These are phyloP conservation scores for Muraenolepis orangiensis DNA, from an alignment of 2,797 vertebrate species.

Conservation along the genomic window DNA sequence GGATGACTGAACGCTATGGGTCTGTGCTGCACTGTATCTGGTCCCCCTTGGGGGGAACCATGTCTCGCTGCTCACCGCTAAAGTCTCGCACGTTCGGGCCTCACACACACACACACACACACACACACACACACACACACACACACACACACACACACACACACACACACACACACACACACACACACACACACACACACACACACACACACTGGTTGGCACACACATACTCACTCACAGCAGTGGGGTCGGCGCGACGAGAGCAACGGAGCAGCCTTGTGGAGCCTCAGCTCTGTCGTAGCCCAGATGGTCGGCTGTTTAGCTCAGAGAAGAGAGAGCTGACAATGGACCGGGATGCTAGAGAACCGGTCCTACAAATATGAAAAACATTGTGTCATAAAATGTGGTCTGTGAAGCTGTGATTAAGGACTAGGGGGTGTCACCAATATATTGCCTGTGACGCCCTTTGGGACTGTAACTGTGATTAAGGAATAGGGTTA, in stretches of 20 bases:
- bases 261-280: not conserved
- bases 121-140: too few species aligned
- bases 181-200: too few species aligned
- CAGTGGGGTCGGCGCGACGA: too few species aligned
- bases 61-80: conserved; percentile 13
- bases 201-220: too few species aligned
- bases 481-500: not conserved
- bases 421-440: not conserved
- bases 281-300: too few species aligned
- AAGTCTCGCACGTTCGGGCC: conserved; percentile 19
- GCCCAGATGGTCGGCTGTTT: not conserved
- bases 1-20: conserved; percentile 52
- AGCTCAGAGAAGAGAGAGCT: not conserved
- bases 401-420: not conserved
- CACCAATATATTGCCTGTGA: not conserved
- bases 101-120: not conserved
- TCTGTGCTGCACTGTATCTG: conserved; percentile 15
- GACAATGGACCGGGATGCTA: not conserved
- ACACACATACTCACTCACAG: too few species aligned
- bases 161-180: not conserved
- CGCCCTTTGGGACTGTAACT: too few species aligned
- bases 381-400: not conserved
- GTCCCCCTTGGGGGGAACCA: conserved; percentile 33
- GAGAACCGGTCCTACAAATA: not conserved
- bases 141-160: not conserved